Conservation (phyloP, 2,797 vertebrate genomes). For the Calcarius lapponicus region DNA sequence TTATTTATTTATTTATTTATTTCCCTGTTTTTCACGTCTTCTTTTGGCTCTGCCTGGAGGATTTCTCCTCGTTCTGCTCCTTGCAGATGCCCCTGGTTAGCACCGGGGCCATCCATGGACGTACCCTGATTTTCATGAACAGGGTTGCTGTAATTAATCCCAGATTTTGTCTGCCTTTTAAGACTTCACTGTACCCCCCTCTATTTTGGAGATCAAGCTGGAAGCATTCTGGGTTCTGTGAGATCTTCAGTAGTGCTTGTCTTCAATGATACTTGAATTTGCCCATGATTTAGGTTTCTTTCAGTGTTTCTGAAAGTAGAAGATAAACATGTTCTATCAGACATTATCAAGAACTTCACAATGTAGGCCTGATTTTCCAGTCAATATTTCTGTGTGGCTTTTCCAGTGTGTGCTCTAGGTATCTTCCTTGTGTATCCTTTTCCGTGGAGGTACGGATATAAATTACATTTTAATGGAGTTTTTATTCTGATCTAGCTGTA, state of each 20-base stretch:
- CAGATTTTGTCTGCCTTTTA: neutral
- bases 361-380: neutral
- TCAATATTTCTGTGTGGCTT: neutral
- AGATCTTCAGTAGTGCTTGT: neutral
- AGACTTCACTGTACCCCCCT: neutral
- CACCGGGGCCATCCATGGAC: neutral
- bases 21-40: neutral
- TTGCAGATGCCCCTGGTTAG: neutral
- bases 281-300: neutral
- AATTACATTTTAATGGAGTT: neutral
- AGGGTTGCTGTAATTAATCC: neutral
- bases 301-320: neutral
- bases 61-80: neutral
- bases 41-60: neutral
- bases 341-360: neutral
- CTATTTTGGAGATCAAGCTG: neutral
- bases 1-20: neutral
- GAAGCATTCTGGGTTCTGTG: neutral
- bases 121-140: neutral
- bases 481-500: neutral
- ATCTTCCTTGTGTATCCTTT: neutral
- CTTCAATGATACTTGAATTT: neutral
- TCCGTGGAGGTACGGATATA: neutral
- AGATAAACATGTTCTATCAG: accelerated
- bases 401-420: neutral